Conservation (phyloP, 2,797 vertebrate genomes). For the Gila robusta region DNA sequence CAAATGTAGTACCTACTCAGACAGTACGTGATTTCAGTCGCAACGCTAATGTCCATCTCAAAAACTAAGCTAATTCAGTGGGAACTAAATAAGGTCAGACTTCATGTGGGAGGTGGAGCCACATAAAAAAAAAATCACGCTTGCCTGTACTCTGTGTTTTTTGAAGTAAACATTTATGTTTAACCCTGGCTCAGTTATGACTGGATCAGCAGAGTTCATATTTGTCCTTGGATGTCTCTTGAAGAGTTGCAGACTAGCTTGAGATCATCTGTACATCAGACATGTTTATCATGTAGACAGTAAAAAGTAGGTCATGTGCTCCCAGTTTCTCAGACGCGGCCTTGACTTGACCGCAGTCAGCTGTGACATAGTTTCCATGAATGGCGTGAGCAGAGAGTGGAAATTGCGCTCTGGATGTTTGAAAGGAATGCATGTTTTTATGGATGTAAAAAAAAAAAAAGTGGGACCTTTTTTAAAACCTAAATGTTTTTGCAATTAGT, state of each 20-base stretch:
- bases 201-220: not conserved
- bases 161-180: not conserved
- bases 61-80: not conserved
- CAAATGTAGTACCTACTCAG: not conserved
- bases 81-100: constrained; percentile 4
- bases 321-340: constrained; percentile 5
- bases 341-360: constrained; percentile 39
- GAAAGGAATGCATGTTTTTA: constrained; percentile 17
- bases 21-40: fast-evolving
- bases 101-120: not conserved
- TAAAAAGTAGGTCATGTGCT: constrained; percentile 56
- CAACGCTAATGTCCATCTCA: not conserved
- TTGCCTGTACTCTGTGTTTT: not conserved
- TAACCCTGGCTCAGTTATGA: not conserved
- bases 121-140: not conserved
- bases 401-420: constrained; percentile 10
- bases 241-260: not conserved
- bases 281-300: constrained; percentile 19
- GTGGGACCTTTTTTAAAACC: not conserved
- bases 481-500: not conserved
- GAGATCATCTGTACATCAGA: constrained; percentile 7
- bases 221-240: not conserved
- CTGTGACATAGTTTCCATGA: constrained; percentile 51
- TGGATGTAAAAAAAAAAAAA: constrained; percentile 8
- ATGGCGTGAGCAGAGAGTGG: not conserved